Percentiles rank a stretch among this genome's conserved stretches.
These are phyloP conservation scores for Hypomecis punctinalis DNA, from an alignment of 2,888 invertebrate genomes.

Conservation along the genomic window DNA sequence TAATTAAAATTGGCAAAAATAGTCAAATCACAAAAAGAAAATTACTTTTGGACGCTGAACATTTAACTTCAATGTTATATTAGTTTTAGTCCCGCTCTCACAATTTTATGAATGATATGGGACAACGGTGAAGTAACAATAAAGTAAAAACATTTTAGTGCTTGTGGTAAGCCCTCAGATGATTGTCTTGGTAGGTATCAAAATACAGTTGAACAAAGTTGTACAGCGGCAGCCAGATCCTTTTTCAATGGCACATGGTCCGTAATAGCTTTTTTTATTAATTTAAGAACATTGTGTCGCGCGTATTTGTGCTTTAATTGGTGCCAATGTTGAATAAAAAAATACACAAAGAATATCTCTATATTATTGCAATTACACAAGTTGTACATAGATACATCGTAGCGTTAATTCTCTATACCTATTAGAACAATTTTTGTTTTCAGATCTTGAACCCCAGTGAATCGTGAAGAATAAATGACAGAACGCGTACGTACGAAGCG, in stretches of 20 bases:
- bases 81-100: no score
- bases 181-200: no score
- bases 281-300: constrained; percentile 1
- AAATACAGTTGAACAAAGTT: background rate
- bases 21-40: no score
- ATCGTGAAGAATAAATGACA: constrained; percentile 45
- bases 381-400: background rate
- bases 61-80: no score
- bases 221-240: background rate
- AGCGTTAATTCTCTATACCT: background rate
- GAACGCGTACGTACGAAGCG: constrained; percentile 68
- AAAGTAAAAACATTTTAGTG: no score
- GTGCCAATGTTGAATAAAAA: background rate
- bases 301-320: background rate
- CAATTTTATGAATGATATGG: no score
- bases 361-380: no score
- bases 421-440: constrained; percentile 53
- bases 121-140: no score
- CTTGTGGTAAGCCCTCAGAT: no score
- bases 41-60: no score
- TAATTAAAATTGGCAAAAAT: no score
- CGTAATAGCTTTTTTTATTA: background rate
- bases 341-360: no score
- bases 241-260: background rate
- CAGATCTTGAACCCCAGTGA: constrained; percentile 78